phyloP scores from a whole-genome alignment of 2,888 invertebrate species.

The Eremobia ochroleuca region DNA sequence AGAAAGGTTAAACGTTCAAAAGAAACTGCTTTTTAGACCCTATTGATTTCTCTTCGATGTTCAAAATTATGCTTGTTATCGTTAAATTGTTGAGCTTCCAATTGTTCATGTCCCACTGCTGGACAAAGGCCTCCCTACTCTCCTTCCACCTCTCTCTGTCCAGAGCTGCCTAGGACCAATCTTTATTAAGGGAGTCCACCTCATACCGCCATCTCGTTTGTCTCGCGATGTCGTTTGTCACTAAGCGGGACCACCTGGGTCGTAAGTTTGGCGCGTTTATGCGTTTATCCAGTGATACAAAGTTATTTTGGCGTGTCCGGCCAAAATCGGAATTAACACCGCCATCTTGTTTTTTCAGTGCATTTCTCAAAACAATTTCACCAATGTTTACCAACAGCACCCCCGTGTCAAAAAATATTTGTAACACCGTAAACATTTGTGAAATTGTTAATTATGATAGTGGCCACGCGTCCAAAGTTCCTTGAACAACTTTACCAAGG shows the following conservation, averaged over 20 bases:
- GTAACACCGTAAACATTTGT: neutral
- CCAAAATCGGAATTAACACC: neutral
- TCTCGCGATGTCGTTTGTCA: neutral
- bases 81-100: neutral
- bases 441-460: neutral
- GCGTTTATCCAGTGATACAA: neutral
- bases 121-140: neutral
- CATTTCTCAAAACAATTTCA: too few relatives aligned
- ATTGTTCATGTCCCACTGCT: neutral
- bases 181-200: neutral
- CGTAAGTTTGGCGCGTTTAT: too few relatives aligned
- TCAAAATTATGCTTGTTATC: neutral
- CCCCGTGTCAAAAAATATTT: neutral
- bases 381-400: too few relatives aligned
- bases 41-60: neutral
- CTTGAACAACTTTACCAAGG: neutral
- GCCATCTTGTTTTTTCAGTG: neutral
- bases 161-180: neutral
- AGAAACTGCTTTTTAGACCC: neutral
- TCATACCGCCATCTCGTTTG: neutral
- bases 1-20: neutral
- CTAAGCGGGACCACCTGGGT: too few relatives aligned
- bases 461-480: neutral
- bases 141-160: neutral
- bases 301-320: neutral